Base-by-base conservation (phyloP, 2,888 invertebrate species). In the Linnaemya vulpina region DNA sequence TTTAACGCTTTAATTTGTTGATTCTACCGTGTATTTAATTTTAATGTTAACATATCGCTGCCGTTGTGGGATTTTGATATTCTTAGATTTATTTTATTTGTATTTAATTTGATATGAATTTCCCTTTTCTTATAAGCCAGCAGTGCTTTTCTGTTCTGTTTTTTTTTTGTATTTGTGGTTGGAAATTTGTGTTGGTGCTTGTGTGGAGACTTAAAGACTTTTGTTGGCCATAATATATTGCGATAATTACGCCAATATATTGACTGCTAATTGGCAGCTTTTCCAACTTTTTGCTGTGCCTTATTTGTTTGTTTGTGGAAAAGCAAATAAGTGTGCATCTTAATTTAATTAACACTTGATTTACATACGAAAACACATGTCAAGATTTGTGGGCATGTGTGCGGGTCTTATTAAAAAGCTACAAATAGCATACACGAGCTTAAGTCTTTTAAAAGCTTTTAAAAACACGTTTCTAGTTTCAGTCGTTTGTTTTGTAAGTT, bases 291-390 rank as follows among this genome's bases (percentile, higher is more conserved):
- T 40, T 30, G 3, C 2, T 5, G 2, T 30, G 1, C n/a, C 0
- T n/a, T n/a, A 5, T 38, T 60, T 22, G 51, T 17, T n/a, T 17
- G 20, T 13, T 35, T 2, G 35, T 43, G 5, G 1, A 9, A 9
- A 58, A 35, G 20, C 49, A 49, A 51, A 60, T 22, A 80, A 67
- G 58, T 71, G 55, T 71, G 65, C 49, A 82, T 35, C 82, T 75
- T 85, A 78, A 82, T 70, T 82, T n/a, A 83, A 82, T 85, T 85
- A 79, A 75, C 82, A 83, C 82, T 65, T 65, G 40, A 22, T 22
- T 75, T 76, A 70, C 13, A 43, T 40, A 15, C 38, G 9, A n/a
- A 15, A 4, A 17, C 43, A 17, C 10, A 53, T 20, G 25, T 0
- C 5, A 35, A 8, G 20, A n/a, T 20, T 10, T 38, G 46, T 60